Evolutionary conservation across 2,797 vertebrate species (phyloP), one percentile per base, ranked within the genome.

Genomic region (Leptoclinus maculatus): DNA sequence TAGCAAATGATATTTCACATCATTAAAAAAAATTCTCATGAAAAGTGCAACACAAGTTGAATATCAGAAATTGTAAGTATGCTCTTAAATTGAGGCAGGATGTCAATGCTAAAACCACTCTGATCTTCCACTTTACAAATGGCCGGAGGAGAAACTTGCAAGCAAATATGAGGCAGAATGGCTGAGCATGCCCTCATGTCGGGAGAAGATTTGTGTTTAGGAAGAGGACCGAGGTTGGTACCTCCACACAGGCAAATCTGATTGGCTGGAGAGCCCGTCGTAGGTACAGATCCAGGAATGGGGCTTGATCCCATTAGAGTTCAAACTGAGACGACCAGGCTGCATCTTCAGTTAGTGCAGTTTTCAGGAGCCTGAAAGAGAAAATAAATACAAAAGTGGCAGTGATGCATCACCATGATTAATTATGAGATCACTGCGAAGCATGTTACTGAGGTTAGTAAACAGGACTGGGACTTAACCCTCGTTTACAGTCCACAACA

Each of bases 291-390:
- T 65, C 76, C 68, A 56, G 68, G 74, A 74, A 66, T 10, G 5
- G 49, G 38, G 32, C 23, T 27, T 17, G 3, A 80, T 75, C 57
- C 78, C 54, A 38, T 66, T 62, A 5, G 41, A 72, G 3, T 38
- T 86, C 45, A 74, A 60, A 63, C 57, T 66, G 41, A 79, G 13
- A 3, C 21, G 49, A 54, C 73, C 14, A 0, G 29, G n/a, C 51
- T 47, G n/a, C 63, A 79, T 76, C 86, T 88, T 96, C 93, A 95
- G 84, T 89, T 95, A 63, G 94, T 91, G 75, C 91, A 89, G 89
- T 93, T 95, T 88, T 96, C 95, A 77, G 95, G 89, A 49, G 92
- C 93, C 95, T 96, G 84, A 43, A 89, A 87, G 5, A 83, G 10
- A 41, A 57, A 70, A 83, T 13, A 67, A 27, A 39, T 23, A 60